phyloP scores from a whole-genome alignment of 2,113 vertebrate genomes.

The Nymphicus hollandicus region DNA sequence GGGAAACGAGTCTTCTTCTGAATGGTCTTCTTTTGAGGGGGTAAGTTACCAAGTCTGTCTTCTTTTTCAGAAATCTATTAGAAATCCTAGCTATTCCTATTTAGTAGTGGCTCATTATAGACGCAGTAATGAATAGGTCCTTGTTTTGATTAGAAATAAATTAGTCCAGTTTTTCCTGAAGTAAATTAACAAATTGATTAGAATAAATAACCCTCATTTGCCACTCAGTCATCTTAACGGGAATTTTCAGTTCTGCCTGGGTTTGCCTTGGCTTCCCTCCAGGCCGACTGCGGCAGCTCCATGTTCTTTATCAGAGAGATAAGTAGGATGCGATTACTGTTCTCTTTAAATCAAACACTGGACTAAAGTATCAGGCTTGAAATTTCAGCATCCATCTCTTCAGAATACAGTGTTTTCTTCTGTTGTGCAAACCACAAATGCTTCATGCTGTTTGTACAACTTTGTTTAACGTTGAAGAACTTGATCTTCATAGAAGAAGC shows the following conservation, averaged over 20 bases:
- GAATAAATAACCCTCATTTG: background rate
- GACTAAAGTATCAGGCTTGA: background rate
- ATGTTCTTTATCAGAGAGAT: constrained; percentile 9
- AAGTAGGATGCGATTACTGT: background rate
- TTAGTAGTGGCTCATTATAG: background rate
- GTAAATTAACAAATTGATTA: background rate
- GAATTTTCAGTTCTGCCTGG: background rate
- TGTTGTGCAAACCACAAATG: background rate
- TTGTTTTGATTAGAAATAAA: constrained; percentile 33
- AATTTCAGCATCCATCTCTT: background rate
- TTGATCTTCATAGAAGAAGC: background rate
- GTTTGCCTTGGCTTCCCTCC: constrained; percentile 45
- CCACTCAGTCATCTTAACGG: background rate
- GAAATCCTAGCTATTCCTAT: background rate
- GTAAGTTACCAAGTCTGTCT: background rate
- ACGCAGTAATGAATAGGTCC: background rate
- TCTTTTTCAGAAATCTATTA: background rate
- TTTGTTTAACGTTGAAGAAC: background rate
- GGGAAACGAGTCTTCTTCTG: background rate
- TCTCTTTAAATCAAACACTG: constrained; percentile 3
- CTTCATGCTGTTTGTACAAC: background rate
- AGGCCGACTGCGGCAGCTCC: background rate
- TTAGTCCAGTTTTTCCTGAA: background rate
- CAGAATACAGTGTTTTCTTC: background rate
- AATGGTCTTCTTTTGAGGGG: background rate